Evolutionary conservation across 2,888 invertebrate genomes (phyloP).

Genomic region (Napeogenes inachia): DNA sequence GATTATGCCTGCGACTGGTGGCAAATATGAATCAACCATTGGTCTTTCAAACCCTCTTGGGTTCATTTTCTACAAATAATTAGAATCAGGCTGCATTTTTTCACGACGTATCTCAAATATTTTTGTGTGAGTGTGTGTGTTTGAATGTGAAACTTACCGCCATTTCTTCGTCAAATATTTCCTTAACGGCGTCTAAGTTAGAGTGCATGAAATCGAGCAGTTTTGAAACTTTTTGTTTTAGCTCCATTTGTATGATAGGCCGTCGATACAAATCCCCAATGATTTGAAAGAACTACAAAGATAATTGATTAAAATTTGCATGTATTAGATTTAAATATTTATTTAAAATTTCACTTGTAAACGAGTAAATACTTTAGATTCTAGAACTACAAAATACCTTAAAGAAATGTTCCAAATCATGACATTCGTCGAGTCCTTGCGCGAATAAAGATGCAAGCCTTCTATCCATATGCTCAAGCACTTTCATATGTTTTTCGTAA

Average conservation of each 20-base stretch:
- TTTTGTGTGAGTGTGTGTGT: no score
- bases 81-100: not conserved
- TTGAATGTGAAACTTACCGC: slow-evolving; percentile 46
- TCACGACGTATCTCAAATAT: not conserved
- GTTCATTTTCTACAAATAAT: slow-evolving; percentile 49
- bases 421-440: slow-evolving; percentile 88
- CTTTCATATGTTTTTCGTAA: slow-evolving; percentile 78
- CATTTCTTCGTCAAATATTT: slow-evolving; percentile 78
- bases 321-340: not conserved
- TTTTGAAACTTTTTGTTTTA: slow-evolving; percentile 81
- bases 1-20: slow-evolving; percentile 85
- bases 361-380: not conserved
- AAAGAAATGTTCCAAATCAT: slow-evolving; percentile 63
- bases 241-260: slow-evolving; percentile 83
- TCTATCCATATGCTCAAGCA: slow-evolving; percentile 84
- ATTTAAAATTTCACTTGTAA: no score
- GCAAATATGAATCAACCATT: slow-evolving; percentile 81
- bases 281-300: slow-evolving; percentile 82
- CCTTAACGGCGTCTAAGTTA: slow-evolving; percentile 82
- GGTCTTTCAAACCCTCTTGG: slow-evolving; percentile 66
- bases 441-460: slow-evolving; percentile 87
- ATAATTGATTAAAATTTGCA: not conserved
- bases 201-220: slow-evolving; percentile 81
- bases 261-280: slow-evolving; percentile 85
- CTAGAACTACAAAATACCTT: slow-evolving; percentile 46